Base-by-base conservation (phyloP, 1,140 invertebrate genomes). In the Psix sp. region DNA sequence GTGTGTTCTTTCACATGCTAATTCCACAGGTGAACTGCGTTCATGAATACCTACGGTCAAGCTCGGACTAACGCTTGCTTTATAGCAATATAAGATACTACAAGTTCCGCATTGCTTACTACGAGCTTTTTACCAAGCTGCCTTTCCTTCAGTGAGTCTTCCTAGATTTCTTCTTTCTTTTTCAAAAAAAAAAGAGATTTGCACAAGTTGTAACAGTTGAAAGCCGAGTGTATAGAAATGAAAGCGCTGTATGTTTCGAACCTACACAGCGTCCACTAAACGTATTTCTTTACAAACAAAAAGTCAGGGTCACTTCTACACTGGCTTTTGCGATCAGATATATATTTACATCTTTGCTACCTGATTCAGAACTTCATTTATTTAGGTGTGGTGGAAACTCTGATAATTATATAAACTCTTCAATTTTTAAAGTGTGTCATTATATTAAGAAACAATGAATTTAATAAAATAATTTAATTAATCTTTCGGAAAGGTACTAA, bases 1-100 rank as follows among this genome's bases (percentile, higher is more conserved):
- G 71, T 72, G 51, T 52, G 82, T 83, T 85, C 84, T 85, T 85
- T 85, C 82, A 84, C 81, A 85, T 85, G 84, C 80, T 85, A 85
- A 85, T 85, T 79, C 78, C 70, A 49, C 66, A 76, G 76, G 74
- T 77, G 74, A 77, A 70, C 80, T 82, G 77, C 76, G 77, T 82
- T 83, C 80, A 80, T 83, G 83, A 85, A 85, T 85, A 82, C 77
- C 78, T 82, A 83, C 74, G 82, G 81, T 83, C 83, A 83, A 83
- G 82, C 78, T 65, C 77, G 67, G 68, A 65, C 67, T 66, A 60
- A 42, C 65, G 56, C 57, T 39, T 7, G 54, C 24, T 67, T 75
- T 65, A 63, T 65, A 49, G 65, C 65, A 56, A 40, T 63, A 59
- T 70, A 70, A 75, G 66, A 48, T 74, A 60, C 72, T 63, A 72